A percentile compares a stretch with the other conserved stretches of the same genome.
Conservation (phyloP, 2,888 invertebrate genomes). For the Stenodema calcarata region DNA sequence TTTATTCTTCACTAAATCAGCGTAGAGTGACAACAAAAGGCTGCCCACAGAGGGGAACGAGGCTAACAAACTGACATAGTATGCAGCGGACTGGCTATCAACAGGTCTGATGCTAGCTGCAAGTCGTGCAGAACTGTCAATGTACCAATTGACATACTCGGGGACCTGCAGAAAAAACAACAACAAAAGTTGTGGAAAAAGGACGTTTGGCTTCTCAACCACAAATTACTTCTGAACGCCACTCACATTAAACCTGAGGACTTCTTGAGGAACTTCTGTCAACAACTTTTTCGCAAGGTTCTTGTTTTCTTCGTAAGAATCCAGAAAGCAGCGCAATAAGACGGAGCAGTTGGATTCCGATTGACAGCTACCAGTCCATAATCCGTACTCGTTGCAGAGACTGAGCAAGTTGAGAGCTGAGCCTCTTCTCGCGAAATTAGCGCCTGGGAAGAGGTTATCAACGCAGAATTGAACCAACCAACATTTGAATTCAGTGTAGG, state of each 20-base stretch:
- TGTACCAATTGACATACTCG: slow-evolving; percentile 41
- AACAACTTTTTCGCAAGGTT: slow-evolving; percentile 67
- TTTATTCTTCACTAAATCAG: neutral
- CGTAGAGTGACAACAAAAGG: neutral
- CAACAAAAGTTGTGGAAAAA: neutral
- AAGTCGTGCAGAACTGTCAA: slow-evolving; percentile 62
- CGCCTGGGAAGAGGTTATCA: slow-evolving; percentile 67
- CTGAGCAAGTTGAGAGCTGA: slow-evolving; percentile 68
- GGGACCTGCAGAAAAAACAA: slow-evolving; percentile 37
- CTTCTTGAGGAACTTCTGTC: slow-evolving; percentile 52
- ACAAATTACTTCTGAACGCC: neutral
- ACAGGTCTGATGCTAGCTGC: slow-evolving; percentile 76
- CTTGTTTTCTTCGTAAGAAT: slow-evolving; percentile 82
- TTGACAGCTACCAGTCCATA: neutral
- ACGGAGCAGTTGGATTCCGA: slow-evolving; percentile 54
- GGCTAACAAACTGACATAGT: slow-evolving; percentile 65
- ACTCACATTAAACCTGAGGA: slow-evolving; percentile 57
- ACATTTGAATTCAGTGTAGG: slow-evolving; percentile 64
- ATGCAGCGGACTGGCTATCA: slow-evolving; percentile 77
- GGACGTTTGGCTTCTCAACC: too few species aligned
- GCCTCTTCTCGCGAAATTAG: slow-evolving; percentile 69
- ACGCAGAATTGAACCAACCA: slow-evolving; percentile 65
- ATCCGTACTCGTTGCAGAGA: slow-evolving; percentile 57
- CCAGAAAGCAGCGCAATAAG: slow-evolving; percentile 68
- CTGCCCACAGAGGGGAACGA: slow-evolving; percentile 45